A percentile compares a stretch with the other conserved stretches of the same genome.
These are phyloP conservation scores for Chelonoidis abingdonii DNA, from an alignment of 2,113 vertebrate genomes.

Conservation along the genomic window DNA sequence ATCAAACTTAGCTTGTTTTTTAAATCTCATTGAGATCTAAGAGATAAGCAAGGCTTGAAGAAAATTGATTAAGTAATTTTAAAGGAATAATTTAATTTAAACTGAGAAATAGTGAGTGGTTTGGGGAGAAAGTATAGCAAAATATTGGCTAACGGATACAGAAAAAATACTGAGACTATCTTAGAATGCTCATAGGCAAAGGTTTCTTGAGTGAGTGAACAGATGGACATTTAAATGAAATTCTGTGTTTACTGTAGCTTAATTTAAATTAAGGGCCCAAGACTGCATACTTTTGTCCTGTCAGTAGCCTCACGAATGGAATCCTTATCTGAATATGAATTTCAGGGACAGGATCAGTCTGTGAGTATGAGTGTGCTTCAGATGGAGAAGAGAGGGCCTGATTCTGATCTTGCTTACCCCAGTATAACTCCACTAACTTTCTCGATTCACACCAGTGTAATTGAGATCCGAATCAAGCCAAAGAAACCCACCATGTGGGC, in stretches of 20 bases:
- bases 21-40: not conserved
- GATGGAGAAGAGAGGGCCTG: not conserved
- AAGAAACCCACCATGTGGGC: not conserved
- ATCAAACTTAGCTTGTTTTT: not conserved
- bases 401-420: not conserved
- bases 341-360: not conserved
- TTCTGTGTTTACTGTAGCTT: not conserved
- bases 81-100: not conserved
- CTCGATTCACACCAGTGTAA: not conserved
- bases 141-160: not conserved
- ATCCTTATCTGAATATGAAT: not conserved
- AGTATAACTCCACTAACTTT: not conserved
- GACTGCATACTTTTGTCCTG: rapidly evolving
- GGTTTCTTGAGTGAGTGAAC: not conserved
- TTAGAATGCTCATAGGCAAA: not conserved
- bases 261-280: not conserved
- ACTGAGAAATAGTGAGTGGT: not conserved
- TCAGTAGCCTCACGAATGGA: not conserved
- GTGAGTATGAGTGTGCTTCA: not conserved
- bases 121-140: not conserved
- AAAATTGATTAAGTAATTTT: not conserved
- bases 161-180: not conserved
- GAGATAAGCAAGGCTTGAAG: not conserved
- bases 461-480: not conserved
- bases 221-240: too few relatives aligned